Evolutionary conservation across 2,888 invertebrate genomes (phyloP).

Genomic region (Ormyrus thymus): DNA sequence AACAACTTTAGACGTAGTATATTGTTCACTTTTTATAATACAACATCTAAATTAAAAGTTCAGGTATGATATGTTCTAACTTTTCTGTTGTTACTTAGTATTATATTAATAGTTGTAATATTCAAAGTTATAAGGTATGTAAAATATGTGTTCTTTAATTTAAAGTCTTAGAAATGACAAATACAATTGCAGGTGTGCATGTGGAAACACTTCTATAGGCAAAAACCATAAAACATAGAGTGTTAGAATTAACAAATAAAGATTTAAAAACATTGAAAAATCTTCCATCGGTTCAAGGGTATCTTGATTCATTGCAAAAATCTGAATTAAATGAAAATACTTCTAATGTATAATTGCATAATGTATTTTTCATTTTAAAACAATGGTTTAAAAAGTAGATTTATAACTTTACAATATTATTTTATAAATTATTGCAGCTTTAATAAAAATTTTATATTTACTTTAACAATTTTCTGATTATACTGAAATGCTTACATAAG

Average conservation of each 20-base stretch:
- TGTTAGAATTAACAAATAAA: conserved; percentile 77
- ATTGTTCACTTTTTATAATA: conserved; percentile 87
- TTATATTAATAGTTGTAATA: too few species aligned
- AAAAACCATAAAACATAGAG: conserved; percentile 75
- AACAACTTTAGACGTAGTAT: conserved; percentile 87
- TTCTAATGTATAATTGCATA: conserved; percentile 60
- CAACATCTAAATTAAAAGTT: conserved; percentile 83
- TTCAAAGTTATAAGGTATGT: conserved; percentile 87
- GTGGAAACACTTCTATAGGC: conserved; percentile 88
- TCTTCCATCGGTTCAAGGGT: conserved; percentile 77
- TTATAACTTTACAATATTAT: conserved; percentile 7
- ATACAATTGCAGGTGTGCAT: conserved; percentile 82
- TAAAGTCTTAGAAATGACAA: background rate
- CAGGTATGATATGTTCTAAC: conserved; percentile 64
- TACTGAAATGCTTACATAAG: conserved; percentile 82
- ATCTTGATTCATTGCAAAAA: conserved; percentile 16
- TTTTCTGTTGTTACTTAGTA: too few species aligned
- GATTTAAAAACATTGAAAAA: conserved; percentile 81
- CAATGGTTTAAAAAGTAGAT: background rate
- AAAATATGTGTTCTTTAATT: conserved; percentile 2
- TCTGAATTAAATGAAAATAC: conserved; percentile 54
- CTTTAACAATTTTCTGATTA: conserved; percentile 82
- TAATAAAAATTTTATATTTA: conserved; percentile 80
- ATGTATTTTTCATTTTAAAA: background rate
- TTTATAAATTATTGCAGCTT: conserved; percentile 23